Base-by-base conservation (phyloP, 2,888 invertebrate species). In the Crossocerus cetratus region DNA sequence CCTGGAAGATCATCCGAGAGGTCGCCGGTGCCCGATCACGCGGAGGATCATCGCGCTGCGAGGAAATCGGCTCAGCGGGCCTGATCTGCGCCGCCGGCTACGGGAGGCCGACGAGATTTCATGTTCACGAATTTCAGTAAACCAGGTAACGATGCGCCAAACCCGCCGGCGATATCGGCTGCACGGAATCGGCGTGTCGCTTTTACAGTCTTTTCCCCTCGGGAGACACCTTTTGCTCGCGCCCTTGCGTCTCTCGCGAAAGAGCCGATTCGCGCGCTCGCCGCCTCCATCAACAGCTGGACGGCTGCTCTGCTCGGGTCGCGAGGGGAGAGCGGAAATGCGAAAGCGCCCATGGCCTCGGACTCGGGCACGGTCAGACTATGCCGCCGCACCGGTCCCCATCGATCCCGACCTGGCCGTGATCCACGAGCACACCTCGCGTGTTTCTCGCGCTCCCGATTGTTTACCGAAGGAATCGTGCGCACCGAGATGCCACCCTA, bases 91-190 rank as follows among this genome's bases (percentile, higher is more conserved):
- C 92, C 91, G 90, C 86, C 91, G 92, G 92, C 91, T 92, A 91
- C 92, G 92, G 91, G 83, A 83, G 92, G 90, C 91, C 92, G 91
- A 91, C 92, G 91, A 91, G 92, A 92, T 93, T 91, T 91, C 93
- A 93, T 92, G 93, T 92, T 92, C 92, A 89, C 92, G 93, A 93
- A 92, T 93, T 93, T 92, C 92, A 92, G 92, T 92, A 93, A 92
- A 92, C 92, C 93, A 93, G 92, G 93, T 90, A 93, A 93, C 92
- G 74, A 82, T 79, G 74, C 80, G 80, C 66, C 80, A 62, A 32
- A 63, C 11, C 71, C 71, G 74, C 49, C 68, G 64, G 21, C 65
- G 56, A 49, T 53, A 16, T 69, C 54, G 59, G 57, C 54, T 64
- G n/a, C 64, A 69, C 69, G 82, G 74, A 61, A 72, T 67, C 74